Base-by-base conservation (phyloP, 2,797 vertebrate species). In the Octomys mimax region DNA sequence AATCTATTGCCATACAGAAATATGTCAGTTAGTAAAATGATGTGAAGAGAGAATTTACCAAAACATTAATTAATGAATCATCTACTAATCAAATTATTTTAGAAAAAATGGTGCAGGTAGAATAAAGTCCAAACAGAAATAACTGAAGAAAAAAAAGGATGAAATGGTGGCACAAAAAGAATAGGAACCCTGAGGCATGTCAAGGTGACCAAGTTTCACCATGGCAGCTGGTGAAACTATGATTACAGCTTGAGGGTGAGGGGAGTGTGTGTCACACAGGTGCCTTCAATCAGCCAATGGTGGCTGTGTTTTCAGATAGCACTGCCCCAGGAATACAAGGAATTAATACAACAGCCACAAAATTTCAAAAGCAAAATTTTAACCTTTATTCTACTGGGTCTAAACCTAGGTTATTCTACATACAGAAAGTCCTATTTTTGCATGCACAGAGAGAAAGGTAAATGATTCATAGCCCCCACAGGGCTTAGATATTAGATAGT, bases 71-170 rank as follows among this genome's bases (percentile, higher is more conserved):
- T 6, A 77, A n/a, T 62, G 42, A 9, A 14, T 16, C 5, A 14
- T 52, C 39, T 42, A 39, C 33, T n/a, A 10, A 91, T 62, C 52
- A 89, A 87, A 70, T 19, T 21, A 9, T 46, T 68, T 68, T 33
- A 77, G 91, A 52, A 57, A 86, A 64, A 86, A 70, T 64, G 52
- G 26, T 42, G 78, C 16, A 49, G 42, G 73, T 77, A 73, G 36
- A 42, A 94, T 61, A 11, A 62, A 87, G 46, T 61, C 85, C 52
- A 87, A 78, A 57, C 6, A 84, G 82, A 92, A 96, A 89, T 57
- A 68, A 54, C 2, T 28, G 46, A 39, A 77, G 68, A 54, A 54
- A n/a, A 66, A 42, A 26, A 24, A 33, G 26, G 68, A 52, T 33
- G 91, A 75, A 13, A 26, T 2, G 3, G 2, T 21, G 42, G 36